These are phyloP conservation scores for Pampus argenteus DNA, from an alignment of 2,797 vertebrate species.

Conservation along the genomic window DNA sequence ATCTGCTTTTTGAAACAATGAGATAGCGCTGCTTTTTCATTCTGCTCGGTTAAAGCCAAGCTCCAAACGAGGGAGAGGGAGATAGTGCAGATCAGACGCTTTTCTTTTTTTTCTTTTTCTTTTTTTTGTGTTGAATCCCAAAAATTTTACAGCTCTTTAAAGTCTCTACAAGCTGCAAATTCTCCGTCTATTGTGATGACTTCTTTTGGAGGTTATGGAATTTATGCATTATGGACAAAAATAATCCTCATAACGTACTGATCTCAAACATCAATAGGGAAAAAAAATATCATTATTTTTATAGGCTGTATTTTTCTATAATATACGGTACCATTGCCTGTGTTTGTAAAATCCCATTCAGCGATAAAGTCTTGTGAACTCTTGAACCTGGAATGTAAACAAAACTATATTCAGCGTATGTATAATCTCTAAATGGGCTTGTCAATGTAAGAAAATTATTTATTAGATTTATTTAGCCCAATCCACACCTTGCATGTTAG, in stretches of 20 bases:
- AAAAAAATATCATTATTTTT: no score
- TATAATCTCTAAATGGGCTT: constrained; percentile 50
- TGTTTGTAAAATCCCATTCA: constrained; percentile 16
- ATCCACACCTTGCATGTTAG: constrained; percentile 56
- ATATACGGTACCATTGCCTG: neutral
- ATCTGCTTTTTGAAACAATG: constrained; percentile 83
- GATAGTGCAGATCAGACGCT: constrained; percentile 68
- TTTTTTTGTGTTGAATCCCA: constrained; percentile 63
- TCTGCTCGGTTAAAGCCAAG: constrained; percentile 71
- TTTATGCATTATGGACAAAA: constrained; percentile 58
- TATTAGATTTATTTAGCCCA: constrained; percentile 70
- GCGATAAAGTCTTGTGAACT: constrained; percentile 31
- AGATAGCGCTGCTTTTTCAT: constrained; percentile 79
- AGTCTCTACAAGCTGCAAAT: constrained; percentile 63
- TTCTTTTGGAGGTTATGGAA: constrained; percentile 66
- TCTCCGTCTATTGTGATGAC: constrained; percentile 52
- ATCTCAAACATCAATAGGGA: constrained; percentile 56
- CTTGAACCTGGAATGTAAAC: constrained; percentile 53
- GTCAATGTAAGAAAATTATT: constrained; percentile 72
- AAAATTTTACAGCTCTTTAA: constrained; percentile 68
- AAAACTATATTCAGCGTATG: constrained; percentile 26
- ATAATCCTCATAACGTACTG: constrained; percentile 55
- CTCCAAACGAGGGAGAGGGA: constrained; percentile 65
- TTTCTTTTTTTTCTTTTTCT: no score
- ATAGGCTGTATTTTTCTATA: no score